Conservation (phyloP, 2,797 vertebrate genomes). For the Pelobates cultripes region DNA sequence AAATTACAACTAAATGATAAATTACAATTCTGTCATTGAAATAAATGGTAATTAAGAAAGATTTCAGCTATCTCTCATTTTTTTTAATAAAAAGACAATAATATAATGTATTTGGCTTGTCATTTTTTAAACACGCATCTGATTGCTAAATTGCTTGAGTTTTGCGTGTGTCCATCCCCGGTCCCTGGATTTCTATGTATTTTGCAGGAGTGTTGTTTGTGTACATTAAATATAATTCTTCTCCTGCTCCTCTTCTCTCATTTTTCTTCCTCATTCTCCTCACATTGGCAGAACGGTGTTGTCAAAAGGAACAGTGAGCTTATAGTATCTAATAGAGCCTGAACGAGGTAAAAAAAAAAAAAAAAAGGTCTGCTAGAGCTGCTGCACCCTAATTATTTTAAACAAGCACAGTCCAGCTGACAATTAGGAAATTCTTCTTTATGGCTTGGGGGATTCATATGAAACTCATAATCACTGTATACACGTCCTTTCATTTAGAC, state of each 20-base stretch:
- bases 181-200: conserved; percentile 57
- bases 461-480: conserved; percentile 66
- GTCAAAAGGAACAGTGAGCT: conserved; percentile 72
- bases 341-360: conserved; percentile 58
- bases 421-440: conserved; percentile 74
- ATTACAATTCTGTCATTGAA: conserved; percentile 98
- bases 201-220: conserved; percentile 67
- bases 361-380: conserved; percentile 61
- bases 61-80: conserved; percentile 73
- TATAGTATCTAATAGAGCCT: conserved; percentile 72
- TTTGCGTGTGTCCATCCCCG: conserved; percentile 31
- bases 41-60: conserved; percentile 85
- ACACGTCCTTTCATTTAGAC: conserved; percentile 66
- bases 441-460: conserved; percentile 69
- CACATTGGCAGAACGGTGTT: conserved; percentile 72
- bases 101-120: conserved; percentile 48
- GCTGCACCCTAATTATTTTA: conserved; percentile 78
- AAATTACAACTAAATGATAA: conserved; percentile 99
- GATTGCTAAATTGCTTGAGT: conserved; percentile 66
- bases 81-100: conserved; percentile 59
- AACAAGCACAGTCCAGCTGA: conserved; percentile 76
- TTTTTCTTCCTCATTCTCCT: conserved; percentile 61
- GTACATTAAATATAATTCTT: conserved; percentile 74
- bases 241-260: conserved; percentile 48
- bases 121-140: conserved; percentile 41